These are phyloP conservation scores for Cheilosia impressa DNA, from an alignment of 2,888 invertebrate genomes.

Conservation along the genomic window DNA sequence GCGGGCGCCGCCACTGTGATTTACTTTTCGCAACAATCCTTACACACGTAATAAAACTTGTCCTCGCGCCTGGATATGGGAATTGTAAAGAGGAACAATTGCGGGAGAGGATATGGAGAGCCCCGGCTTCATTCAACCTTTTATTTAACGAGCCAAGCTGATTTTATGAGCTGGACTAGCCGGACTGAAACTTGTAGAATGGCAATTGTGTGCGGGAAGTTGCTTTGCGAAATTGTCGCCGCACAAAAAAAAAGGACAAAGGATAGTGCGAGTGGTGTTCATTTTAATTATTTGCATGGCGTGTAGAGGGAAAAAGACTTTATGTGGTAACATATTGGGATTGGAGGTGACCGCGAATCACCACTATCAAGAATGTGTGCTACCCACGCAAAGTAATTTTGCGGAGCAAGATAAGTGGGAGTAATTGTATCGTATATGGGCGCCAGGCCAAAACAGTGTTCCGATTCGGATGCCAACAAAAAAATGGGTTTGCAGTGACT, in stretches of 20 bases:
- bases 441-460: slow-evolving; percentile 8
- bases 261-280: slow-evolving; percentile 33
- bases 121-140: background rate
- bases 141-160: slow-evolving; percentile 30
- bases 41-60: slow-evolving; percentile 69
- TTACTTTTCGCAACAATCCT: slow-evolving; percentile 65
- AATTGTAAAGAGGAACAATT: slow-evolving; percentile 15
- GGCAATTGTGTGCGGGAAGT: slow-evolving; percentile 50
- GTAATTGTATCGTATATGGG: slow-evolving; percentile 17
- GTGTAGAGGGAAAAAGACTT: slow-evolving; percentile 31
- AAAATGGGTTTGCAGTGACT: background rate
- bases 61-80: slow-evolving; percentile 57
- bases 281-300: slow-evolving; percentile 56
- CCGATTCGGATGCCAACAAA: background rate
- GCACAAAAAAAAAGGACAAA: slow-evolving; percentile 10
- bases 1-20: slow-evolving; percentile 57
- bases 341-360: slow-evolving; percentile 53
- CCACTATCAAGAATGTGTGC: slow-evolving; percentile 42
- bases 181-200: slow-evolving; percentile 41
- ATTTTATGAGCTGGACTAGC: slow-evolving; percentile 59
- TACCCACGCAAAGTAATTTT: slow-evolving; percentile 38
- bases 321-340: slow-evolving; percentile 60
- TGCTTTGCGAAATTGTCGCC: slow-evolving; percentile 40
- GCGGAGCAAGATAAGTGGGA: background rate
- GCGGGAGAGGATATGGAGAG: background rate